Percentiles rank a stretch among this genome's conserved stretches.
phyloP scores from a whole-genome alignment of 2,797 vertebrate genomes.

The Sebastes dallii region DNA sequence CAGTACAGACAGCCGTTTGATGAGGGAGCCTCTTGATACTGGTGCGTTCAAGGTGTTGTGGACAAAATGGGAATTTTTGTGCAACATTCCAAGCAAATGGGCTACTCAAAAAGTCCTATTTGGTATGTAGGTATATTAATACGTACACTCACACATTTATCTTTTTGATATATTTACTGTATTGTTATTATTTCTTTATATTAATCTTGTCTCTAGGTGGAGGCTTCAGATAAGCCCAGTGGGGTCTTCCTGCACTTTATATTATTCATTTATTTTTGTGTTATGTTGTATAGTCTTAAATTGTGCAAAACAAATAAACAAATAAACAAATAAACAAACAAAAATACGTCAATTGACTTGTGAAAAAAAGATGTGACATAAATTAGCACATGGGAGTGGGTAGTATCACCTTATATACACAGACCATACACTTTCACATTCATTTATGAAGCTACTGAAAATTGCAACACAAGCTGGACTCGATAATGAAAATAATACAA shows the following conservation, averaged over 20 bases:
- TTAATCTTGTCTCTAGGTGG: too few species aligned
- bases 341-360: neutral
- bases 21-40: conserved; percentile 12
- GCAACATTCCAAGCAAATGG: accelerated
- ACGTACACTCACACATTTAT: too few species aligned
- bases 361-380: neutral
- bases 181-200: too few species aligned
- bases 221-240: too few species aligned
- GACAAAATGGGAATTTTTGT: neutral
- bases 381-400: neutral
- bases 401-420: neutral
- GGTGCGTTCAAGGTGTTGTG: conserved; percentile 49
- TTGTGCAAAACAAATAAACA: too few species aligned
- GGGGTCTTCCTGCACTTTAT: accelerated
- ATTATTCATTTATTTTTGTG: too few species aligned
- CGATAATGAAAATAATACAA: neutral
- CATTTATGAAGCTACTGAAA: neutral
- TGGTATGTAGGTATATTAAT: neutral
- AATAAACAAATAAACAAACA: too few species aligned
- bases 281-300: too few species aligned
- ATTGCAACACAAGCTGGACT: neutral
- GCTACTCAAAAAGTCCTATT: neutral
- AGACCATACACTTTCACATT: neutral
- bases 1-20: conserved; percentile 49
- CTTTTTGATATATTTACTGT: too few species aligned